Evolutionary conservation across 1,140 invertebrate genomes (phyloP).

Genomic region (Lepidurus arcticus): DNA sequence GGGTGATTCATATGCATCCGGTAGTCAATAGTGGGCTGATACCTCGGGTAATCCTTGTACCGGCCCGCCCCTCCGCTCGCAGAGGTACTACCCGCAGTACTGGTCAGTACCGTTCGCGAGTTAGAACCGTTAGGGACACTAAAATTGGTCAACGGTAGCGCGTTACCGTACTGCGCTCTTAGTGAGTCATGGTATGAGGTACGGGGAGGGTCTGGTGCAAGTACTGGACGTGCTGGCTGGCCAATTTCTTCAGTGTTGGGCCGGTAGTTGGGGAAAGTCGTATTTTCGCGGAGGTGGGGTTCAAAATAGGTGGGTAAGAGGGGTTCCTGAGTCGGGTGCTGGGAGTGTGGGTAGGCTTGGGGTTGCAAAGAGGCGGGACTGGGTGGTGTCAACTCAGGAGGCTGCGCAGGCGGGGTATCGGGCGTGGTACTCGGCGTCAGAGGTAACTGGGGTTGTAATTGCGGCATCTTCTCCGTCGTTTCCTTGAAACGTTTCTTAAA

Average conservation of each 20-base stretch:
- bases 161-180: not conserved
- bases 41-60: not conserved
- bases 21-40: conserved; percentile 4
- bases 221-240: not conserved
- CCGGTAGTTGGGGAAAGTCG: not conserved
- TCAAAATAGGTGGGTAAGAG: not conserved
- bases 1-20: not conserved
- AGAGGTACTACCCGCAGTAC: not conserved
- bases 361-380: not conserved
- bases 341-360: not conserved
- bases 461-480: conserved; percentile 1
- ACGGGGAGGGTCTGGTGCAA: not conserved
- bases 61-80: not conserved
- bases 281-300: not conserved
- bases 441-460: not conserved
- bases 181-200: conserved; percentile 3
- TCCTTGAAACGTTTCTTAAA: conserved; percentile 3
- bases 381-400: not conserved
- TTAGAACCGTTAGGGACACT: not conserved
- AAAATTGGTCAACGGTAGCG: not conserved
- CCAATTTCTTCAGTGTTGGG: not conserved
- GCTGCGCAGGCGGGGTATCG: not conserved
- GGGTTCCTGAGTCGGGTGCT: not conserved
- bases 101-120: not conserved
- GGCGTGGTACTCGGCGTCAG: not conserved